Evolutionary conservation across 2,888 invertebrate genomes (phyloP).

Genomic region (Empis stercorea): DNA sequence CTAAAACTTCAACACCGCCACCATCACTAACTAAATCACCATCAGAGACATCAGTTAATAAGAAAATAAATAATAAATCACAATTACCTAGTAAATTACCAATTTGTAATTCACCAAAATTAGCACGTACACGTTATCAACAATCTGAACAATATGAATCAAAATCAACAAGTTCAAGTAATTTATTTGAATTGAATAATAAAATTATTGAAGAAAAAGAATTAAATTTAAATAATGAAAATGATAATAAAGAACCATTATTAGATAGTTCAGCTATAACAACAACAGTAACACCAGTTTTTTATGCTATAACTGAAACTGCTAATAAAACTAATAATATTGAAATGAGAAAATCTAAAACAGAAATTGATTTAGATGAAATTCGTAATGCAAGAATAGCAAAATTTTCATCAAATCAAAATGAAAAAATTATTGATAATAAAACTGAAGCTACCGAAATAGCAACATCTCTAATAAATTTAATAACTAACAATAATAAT

Average conservation of each 20-base stretch:
- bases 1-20: slow-evolving; percentile 1
- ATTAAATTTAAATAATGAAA: neutral
- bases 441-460: neutral
- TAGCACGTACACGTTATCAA: neutral
- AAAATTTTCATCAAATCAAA: slow-evolving; percentile 20
- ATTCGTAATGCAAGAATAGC: slow-evolving; percentile 31
- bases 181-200: neutral
- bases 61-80: slow-evolving; percentile 6
- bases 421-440: neutral
- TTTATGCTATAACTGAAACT: slow-evolving; percentile 21
- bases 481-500: too few relatives aligned
- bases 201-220: slow-evolving; percentile 5
- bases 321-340: slow-evolving; percentile 29
- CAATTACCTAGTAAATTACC: slow-evolving; percentile 9
- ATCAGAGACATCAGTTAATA: slow-evolving; percentile 13
- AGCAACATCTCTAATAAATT: neutral
- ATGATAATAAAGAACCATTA: slow-evolving; percentile 8
- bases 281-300: slow-evolving; percentile 13
- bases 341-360: slow-evolving; percentile 5
- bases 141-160: neutral
- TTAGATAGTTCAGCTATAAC: slow-evolving; percentile 11
- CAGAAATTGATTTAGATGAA: slow-evolving; percentile 22
- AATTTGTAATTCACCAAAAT: slow-evolving; percentile 8
- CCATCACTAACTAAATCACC: slow-evolving; percentile 12
- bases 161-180: neutral